Conservation (phyloP, 2,113 vertebrate species). For the Grallaria varia region DNA sequence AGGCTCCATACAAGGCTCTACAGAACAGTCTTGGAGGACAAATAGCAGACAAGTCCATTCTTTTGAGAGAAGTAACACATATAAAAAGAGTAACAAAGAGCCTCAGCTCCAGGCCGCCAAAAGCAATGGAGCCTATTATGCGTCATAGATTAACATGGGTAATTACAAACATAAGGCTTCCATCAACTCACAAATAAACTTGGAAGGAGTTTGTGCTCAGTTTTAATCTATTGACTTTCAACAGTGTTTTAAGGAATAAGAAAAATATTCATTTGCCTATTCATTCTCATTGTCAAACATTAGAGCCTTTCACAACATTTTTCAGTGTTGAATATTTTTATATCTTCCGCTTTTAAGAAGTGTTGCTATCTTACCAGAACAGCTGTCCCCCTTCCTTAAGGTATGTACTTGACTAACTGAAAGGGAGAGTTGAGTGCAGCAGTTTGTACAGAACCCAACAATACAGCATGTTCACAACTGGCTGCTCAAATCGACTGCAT, state of each 20-base stretch:
- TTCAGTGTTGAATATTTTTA: not conserved
- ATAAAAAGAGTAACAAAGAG: not conserved
- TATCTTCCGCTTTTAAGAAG: not conserved
- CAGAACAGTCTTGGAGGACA: not conserved
- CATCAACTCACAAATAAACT: not conserved
- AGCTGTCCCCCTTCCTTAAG: not conserved
- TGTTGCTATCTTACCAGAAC: not conserved
- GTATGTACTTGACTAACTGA: not conserved
- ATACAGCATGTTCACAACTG: not conserved
- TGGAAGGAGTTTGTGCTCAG: not conserved
- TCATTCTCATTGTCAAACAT: constrained; percentile 17
- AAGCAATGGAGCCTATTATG: not conserved
- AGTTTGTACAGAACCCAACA: not conserved
- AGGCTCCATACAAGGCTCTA: not conserved
- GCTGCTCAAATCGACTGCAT: not conserved
- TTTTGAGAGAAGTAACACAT: constrained; percentile 16
- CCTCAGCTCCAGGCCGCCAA: not conserved
- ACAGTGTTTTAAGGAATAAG: not conserved
- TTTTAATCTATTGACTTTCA: constrained; percentile 29
- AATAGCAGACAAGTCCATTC: not conserved
- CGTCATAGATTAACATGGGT: not conserved
- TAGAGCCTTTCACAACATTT: not conserved
- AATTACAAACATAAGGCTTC: not conserved
- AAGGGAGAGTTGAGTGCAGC: not conserved
- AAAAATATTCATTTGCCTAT: constrained; percentile 12